These are phyloP conservation scores for Odontothrips loti DNA, from an alignment of 2,888 invertebrate species.

Conservation along the genomic window DNA sequence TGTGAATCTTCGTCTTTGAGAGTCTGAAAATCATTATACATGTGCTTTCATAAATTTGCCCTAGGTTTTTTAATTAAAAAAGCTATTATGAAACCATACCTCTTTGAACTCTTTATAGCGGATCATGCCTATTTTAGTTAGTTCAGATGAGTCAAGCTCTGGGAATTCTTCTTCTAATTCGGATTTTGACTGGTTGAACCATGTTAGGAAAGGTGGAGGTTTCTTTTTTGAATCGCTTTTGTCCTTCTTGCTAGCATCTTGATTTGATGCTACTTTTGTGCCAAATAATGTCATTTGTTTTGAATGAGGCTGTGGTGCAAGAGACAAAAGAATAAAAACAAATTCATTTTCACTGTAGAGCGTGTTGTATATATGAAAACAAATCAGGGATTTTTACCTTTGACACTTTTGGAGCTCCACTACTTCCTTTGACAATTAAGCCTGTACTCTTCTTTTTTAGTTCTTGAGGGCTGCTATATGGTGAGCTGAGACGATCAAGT, in stretches of 20 bases:
- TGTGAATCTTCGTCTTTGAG: constrained; percentile 32
- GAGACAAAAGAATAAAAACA: neutral
- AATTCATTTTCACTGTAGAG: neutral
- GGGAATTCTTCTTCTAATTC: constrained; percentile 55
- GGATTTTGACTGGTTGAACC: constrained; percentile 58
- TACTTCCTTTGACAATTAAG: neutral
- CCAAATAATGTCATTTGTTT: constrained; percentile 33
- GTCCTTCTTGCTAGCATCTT: constrained; percentile 31
- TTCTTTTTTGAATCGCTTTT: constrained; percentile 32
- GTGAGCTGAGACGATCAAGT: constrained; percentile 31
- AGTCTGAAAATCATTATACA: constrained; percentile 15
- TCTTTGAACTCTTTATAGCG: constrained; percentile 48
- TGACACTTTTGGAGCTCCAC: constrained; percentile 27
- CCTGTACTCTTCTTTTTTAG: constrained; percentile 14
- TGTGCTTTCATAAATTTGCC: no score
- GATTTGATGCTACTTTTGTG: constrained; percentile 12
- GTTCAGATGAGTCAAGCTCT: constrained; percentile 52
- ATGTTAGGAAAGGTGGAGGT: constrained; percentile 53
- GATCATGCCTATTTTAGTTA: constrained; percentile 55
- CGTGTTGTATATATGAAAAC: constrained; percentile 7
- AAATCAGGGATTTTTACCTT: neutral
- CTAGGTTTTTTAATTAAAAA: neutral
- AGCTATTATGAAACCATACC: neutral
- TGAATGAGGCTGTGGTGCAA: constrained; percentile 33
- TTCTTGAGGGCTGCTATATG: constrained; percentile 41